These are phyloP conservation scores for Myocastor coypus DNA, from an alignment of 2,113 vertebrate species.

Conservation along the genomic window DNA sequence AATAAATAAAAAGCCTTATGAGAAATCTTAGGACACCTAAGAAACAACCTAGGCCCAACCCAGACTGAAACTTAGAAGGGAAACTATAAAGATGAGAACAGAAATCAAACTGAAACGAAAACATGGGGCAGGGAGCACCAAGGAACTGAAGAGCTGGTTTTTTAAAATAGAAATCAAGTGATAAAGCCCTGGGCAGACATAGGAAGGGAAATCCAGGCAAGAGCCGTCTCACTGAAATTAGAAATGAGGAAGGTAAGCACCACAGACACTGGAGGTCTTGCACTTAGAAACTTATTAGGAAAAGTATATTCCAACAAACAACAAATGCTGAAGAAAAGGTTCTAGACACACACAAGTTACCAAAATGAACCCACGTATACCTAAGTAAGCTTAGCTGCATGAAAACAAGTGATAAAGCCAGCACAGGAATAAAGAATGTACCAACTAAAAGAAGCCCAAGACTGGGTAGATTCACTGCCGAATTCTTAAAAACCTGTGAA, in stretches of 20 bases:
- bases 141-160: background rate
- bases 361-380: background rate
- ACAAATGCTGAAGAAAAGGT: background rate
- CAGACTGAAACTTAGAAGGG: background rate
- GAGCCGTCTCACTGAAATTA: background rate
- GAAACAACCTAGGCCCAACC: background rate
- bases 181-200: background rate
- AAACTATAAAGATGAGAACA: background rate
- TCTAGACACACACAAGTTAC: background rate
- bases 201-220: background rate
- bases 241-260: background rate
- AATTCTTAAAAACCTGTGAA: background rate
- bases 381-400: background rate
- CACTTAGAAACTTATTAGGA: background rate
- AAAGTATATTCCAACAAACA: background rate
- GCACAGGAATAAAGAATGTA: background rate
- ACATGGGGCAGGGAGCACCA: background rate
- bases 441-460: background rate
- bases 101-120: background rate
- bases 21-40: background rate
- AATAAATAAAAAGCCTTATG: background rate
- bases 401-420: background rate
- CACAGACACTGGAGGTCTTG: background rate
- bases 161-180: background rate
- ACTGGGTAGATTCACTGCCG: background rate